Base-by-base conservation (phyloP, 2,888 invertebrate genomes). In the Norana najaformis region DNA sequence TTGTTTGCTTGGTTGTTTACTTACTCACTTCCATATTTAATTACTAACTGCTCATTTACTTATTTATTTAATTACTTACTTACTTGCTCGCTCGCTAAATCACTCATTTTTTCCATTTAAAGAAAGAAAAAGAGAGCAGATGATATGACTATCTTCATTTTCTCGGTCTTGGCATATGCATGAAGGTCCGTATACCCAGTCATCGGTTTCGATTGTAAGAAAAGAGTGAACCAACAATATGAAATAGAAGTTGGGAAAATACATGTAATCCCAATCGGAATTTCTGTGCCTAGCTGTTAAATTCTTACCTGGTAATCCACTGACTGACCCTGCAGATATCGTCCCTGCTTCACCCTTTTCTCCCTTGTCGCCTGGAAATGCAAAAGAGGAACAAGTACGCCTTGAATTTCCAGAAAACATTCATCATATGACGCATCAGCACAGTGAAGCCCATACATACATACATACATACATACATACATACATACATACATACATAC, bases 391-490 rank as follows among this genome's bases (percentile, higher is more conserved):
- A n/a, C n/a, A n/a, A 69, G n/a, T 16, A 69, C 8, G n/a, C n/a
- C n/a, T 69, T 69, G 69, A 69, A 69, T 30, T 69, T n/a, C 11
- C 0, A 69, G 47, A 47, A 16, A 23, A 23, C 23, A 69, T 30
- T 6, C 8, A n/a, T 30, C 69, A 6, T 69, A 16, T n/a, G n/a
- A 1, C 1, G 47, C n/a, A 69, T 11, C n/a, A 47, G 5, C 47
- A 47, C 69, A n/a, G 13, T n/a, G n/a, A 69, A 69, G n/a, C 6
- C 16, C 69, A 6, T 69, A 85, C 39, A 89, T 83, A 89, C 82
- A 89, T 89, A 89, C 82, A 89, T 89, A 69, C 38, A 89, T 89
- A 89, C 38, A 69, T n/a, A 69, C 82, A 89, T 89, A 83, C 16
- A 37, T 14, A 13, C 34, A 34, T 36, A 69, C 82, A 89, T 83